phyloP scores from a whole-genome alignment of 1,140 invertebrate genomes.

The Chymomyza costata region DNA sequence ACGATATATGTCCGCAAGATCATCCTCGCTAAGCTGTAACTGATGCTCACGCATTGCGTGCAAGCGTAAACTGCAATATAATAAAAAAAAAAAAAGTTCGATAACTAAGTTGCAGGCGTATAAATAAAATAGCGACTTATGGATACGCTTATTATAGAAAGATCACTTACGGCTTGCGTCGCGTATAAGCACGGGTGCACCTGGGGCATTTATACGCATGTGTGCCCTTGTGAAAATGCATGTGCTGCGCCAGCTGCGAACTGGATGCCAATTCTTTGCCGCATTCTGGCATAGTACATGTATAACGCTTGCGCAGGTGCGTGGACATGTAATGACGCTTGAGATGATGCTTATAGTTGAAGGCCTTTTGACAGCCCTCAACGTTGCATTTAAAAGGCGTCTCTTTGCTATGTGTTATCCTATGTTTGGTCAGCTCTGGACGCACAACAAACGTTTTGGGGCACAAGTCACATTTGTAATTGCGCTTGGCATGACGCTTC shows the following conservation, averaged over 20 bases:
- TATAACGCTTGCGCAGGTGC: conserved; percentile 29
- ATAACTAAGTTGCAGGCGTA: neutral
- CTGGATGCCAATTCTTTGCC: conserved; percentile 29
- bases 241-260: conserved; percentile 34
- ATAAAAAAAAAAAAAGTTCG: neutral
- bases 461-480: conserved; percentile 37
- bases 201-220: conserved; percentile 44
- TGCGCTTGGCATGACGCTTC: conserved; percentile 42
- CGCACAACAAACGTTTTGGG: conserved; percentile 30
- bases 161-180: conserved; percentile 42
- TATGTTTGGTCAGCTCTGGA: conserved; percentile 28
- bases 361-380: conserved; percentile 46
- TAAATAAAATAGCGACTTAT: no score
- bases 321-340: conserved; percentile 54
- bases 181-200: conserved; percentile 44
- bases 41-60: conserved; percentile 45
- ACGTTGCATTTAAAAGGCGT: conserved; percentile 34
- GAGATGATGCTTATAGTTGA: conserved; percentile 58
- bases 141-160: neutral
- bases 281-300: conserved; percentile 36
- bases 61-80: conserved; percentile 25
- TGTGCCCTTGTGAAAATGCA: conserved; percentile 26
- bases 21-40: conserved; percentile 29
- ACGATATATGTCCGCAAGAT: conserved; percentile 25
- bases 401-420: conserved; percentile 25